A percentile compares a stretch with the other conserved stretches of the same genome.
Conservation (phyloP, 1,140 invertebrate species). For the Plodia interpunctella region DNA sequence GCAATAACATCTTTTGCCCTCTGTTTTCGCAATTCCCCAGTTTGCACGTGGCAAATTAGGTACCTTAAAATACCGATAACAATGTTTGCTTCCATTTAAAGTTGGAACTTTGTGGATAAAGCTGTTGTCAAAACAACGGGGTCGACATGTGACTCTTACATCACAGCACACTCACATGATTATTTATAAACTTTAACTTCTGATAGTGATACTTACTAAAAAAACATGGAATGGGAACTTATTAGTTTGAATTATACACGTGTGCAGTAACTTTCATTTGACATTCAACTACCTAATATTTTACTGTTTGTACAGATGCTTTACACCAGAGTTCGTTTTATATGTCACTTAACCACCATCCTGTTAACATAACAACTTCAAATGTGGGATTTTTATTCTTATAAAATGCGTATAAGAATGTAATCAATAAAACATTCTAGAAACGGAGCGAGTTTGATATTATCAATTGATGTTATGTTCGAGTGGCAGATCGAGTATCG, state of each 20-base stretch:
- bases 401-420: background rate
- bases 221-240: constrained; percentile 12
- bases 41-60: background rate
- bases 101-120: constrained; percentile 19
- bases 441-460: background rate
- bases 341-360: constrained; percentile 4
- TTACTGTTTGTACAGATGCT: constrained; percentile 9
- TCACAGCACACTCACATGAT: constrained; percentile 4
- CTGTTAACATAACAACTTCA: background rate
- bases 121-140: constrained; percentile 17
- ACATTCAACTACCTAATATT: constrained; percentile 1
- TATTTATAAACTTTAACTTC: constrained; percentile 8
- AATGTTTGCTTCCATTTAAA: constrained; percentile 37
- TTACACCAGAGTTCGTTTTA: background rate
- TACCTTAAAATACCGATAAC: constrained; percentile 30
- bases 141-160: constrained; percentile 12
- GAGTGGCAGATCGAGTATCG: background rate
- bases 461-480: background rate
- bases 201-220: constrained; percentile 1
- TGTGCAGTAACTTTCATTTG: constrained; percentile 12
- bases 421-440: background rate
- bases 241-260: background rate
- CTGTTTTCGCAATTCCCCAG: too few species aligned
- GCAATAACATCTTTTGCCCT: too few species aligned
- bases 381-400: background rate